A percentile compares a stretch with the other conserved stretches of the same genome.
Evolutionary conservation across 1,140 invertebrate genomes (phyloP).

Genomic region (Drosophila gunungcola): DNA sequence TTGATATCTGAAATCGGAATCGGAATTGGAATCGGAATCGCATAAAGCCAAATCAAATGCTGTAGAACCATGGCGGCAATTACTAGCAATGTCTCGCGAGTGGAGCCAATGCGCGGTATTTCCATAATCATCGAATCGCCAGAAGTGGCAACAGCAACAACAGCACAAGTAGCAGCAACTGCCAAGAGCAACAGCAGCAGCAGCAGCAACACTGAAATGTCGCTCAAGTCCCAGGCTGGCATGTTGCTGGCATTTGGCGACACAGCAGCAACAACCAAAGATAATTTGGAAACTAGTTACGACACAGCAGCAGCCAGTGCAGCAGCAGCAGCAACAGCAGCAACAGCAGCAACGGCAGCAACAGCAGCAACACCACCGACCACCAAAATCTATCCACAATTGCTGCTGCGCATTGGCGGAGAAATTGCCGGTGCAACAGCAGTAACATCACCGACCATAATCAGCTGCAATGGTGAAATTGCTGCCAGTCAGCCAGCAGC

Average conservation of each 20-base stretch:
- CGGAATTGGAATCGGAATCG: neutral
- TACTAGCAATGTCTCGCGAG: slow-evolving; percentile 45
- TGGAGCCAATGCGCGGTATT: slow-evolving; percentile 72
- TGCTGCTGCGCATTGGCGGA: slow-evolving; percentile 66
- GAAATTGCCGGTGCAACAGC: slow-evolving; percentile 36
- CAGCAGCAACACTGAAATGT: slow-evolving; percentile 65
- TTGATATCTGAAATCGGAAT: slow-evolving; percentile 35
- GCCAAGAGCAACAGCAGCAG: slow-evolving; percentile 31
- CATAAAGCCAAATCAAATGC: slow-evolving; percentile 58
- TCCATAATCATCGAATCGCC: slow-evolving; percentile 74
- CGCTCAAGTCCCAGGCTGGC: slow-evolving; percentile 73
- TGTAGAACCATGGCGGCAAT: slow-evolving; percentile 64
- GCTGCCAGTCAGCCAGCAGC: slow-evolving; percentile 35
- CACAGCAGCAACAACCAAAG: slow-evolving; percentile 59
- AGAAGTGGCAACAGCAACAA: slow-evolving; percentile 28
- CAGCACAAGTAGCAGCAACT: slow-evolving; percentile 31
- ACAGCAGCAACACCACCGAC: slow-evolving; percentile 22
- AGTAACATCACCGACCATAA: slow-evolving; percentile 48
- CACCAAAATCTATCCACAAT: slow-evolving; percentile 68
- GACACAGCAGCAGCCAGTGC: slow-evolving; percentile 32
- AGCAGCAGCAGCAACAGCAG: slow-evolving; percentile 27
- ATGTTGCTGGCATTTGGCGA: slow-evolving; percentile 78
- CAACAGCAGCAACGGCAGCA: slow-evolving; percentile 22
- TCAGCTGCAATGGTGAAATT: slow-evolving; percentile 75
- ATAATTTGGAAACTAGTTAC: slow-evolving; percentile 76